These are phyloP conservation scores for Pollimyrus isidori DNA, from an alignment of 2,113 vertebrate genomes.

Conservation along the genomic window DNA sequence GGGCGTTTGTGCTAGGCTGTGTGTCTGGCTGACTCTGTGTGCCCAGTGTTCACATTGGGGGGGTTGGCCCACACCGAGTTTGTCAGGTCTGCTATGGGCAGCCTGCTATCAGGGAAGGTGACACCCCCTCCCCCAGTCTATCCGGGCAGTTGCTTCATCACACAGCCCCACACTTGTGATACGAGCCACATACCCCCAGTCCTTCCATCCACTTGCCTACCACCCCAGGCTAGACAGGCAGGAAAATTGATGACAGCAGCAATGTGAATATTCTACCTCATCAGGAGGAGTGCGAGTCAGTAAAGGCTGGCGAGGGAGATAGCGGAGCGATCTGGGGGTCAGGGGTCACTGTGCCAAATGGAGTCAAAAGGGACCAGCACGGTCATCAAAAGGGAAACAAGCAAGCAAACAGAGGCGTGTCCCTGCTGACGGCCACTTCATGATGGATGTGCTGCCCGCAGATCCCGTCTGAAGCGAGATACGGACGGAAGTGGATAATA, in stretches of 20 bases:
- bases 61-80: not conserved
- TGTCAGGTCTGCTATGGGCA: not conserved
- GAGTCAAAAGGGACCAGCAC: slow-evolving; percentile 27
- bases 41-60: not conserved
- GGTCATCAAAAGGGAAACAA: slow-evolving; percentile 47
- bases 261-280: not conserved
- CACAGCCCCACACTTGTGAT: not conserved
- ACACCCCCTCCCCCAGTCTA: not conserved
- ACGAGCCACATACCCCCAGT: not conserved
- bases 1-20: slow-evolving; percentile 19
- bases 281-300: not conserved
- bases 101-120: not conserved
- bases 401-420: slow-evolving; percentile 37
- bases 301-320: slow-evolving; percentile 4
- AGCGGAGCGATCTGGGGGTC: slow-evolving; percentile 6
- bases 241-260: slow-evolving; percentile 9
- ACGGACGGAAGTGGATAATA: not conserved
- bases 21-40: slow-evolving; percentile 15
- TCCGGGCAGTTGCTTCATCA: not conserved
- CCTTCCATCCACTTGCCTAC: not conserved
- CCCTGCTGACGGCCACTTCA: slow-evolving; percentile 52
- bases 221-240: not conserved
- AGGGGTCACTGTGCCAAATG: slow-evolving; percentile 28
- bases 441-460: slow-evolving; percentile 51
- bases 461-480: slow-evolving; percentile 41